These are phyloP conservation scores for Cryptoprocta ferox DNA, from an alignment of 2,797 vertebrate genomes.

Conservation along the genomic window DNA sequence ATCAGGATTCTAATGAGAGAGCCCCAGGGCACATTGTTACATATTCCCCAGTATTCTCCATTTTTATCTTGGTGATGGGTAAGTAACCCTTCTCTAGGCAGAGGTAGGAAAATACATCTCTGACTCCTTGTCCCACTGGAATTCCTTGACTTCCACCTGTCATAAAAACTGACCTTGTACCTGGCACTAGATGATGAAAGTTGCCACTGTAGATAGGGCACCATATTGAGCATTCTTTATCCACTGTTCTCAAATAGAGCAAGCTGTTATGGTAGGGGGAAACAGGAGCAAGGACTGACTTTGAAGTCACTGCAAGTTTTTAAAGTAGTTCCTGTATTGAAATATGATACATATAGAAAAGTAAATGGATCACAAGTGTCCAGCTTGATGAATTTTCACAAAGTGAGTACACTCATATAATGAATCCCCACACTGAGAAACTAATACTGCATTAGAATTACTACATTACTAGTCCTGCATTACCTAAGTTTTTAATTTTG, in stretches of 20 bases:
- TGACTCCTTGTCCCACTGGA: conserved; percentile 92
- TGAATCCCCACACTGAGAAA: background rate
- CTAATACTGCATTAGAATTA: background rate
- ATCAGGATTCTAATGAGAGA: conserved; percentile 92
- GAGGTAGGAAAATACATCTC: conserved; percentile 90
- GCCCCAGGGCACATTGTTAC: conserved; percentile 93
- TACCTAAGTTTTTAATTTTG: background rate
- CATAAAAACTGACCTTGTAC: conserved; percentile 91
- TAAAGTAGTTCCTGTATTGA: background rate
- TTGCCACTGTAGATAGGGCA: background rate
- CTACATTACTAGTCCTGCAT: background rate
- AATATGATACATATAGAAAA: background rate
- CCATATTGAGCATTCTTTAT: background rate
- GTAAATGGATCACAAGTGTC: background rate
- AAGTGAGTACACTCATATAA: background rate
- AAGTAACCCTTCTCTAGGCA: conserved; percentile 77
- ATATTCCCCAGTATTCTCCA: conserved; percentile 92
- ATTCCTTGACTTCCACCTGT: conserved; percentile 94
- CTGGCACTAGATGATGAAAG: background rate
- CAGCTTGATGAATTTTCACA: background rate
- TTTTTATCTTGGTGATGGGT: conserved; percentile 88
- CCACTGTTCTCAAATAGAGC: background rate
- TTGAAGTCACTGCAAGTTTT: background rate
- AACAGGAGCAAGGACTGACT: background rate
- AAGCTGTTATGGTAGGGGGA: background rate